Conservation (phyloP, 2,888 invertebrate genomes). For the Halictus quadricinctus region DNA sequence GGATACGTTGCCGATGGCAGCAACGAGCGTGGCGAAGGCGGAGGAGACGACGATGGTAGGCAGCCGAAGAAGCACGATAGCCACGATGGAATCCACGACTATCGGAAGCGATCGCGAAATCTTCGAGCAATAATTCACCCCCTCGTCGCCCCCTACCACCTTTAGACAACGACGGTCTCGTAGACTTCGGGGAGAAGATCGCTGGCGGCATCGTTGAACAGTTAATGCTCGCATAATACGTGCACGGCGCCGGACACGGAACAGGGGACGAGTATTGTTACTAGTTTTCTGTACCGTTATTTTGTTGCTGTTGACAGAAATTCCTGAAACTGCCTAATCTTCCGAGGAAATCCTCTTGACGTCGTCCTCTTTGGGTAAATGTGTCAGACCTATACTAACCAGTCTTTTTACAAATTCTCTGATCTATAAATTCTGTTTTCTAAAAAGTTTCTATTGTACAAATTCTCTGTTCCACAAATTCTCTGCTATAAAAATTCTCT, state of each 20-base stretch:
- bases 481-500: too few relatives aligned
- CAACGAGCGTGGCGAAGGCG: neutral
- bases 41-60: neutral
- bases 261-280: conserved; percentile 63
- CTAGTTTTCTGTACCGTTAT: conserved; percentile 66
- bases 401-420: neutral
- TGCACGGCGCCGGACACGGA: conserved; percentile 39
- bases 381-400: neutral
- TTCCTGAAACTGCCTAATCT: conserved; percentile 44
- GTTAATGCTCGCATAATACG: conserved; percentile 65
- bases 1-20: conserved; percentile 55
- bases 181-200: conserved; percentile 52
- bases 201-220: conserved; percentile 53
- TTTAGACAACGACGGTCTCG: conserved; percentile 40
- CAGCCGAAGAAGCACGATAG: conserved; percentile 46
- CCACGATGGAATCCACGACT: conserved; percentile 72
- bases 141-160: conserved; percentile 44
- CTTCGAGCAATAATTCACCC: conserved; percentile 78
- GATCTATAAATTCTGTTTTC: too few relatives aligned
- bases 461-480: too few relatives aligned
- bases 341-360: neutral
- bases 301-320: conserved; percentile 66
- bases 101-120: conserved; percentile 80
- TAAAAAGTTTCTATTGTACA: too few relatives aligned
- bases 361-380: too few relatives aligned